These are phyloP conservation scores for Brenthis daphne DNA, from an alignment of 2,888 invertebrate species.

Conservation along the genomic window DNA sequence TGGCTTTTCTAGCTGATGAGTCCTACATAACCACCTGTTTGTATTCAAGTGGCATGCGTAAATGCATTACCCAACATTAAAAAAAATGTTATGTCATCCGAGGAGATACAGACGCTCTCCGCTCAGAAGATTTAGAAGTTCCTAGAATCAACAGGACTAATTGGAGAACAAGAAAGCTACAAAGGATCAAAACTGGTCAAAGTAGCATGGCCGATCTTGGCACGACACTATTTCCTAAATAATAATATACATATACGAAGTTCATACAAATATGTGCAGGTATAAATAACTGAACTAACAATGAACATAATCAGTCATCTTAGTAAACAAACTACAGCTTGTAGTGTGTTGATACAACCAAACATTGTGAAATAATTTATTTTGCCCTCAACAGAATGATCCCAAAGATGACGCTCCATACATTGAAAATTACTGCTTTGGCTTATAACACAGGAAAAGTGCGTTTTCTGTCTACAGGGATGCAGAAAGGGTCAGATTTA, in stretches of 20 bases:
- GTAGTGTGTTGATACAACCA: constrained; percentile 3
- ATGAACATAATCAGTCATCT: constrained; percentile 15
- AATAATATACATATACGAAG: background rate
- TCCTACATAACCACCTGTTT: too few species aligned
- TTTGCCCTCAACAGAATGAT: constrained; percentile 59
- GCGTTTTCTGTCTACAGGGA: constrained; percentile 50
- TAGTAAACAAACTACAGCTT: constrained; percentile 6
- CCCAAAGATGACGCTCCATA: constrained; percentile 47
- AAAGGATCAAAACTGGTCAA: too few species aligned
- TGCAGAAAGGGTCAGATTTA: constrained; percentile 55
- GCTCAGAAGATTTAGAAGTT: too few species aligned
- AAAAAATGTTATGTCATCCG: too few species aligned
- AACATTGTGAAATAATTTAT: constrained; percentile 27
- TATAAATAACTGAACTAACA: constrained; percentile 15
- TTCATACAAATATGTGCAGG: background rate
- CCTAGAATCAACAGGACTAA: too few species aligned
- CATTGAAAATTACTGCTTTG: constrained; percentile 46
- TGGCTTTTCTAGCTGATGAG: too few species aligned
- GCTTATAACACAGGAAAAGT: constrained; percentile 40
- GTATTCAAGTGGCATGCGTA: too few species aligned
- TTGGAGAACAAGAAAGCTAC: too few species aligned
- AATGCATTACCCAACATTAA: too few species aligned
- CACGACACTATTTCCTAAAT: too few species aligned
- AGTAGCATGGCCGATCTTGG: too few species aligned
- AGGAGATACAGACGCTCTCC: too few species aligned